Base-by-base conservation (phyloP, 2,113 vertebrate species). In the Tenebrosternarchus preto region DNA sequence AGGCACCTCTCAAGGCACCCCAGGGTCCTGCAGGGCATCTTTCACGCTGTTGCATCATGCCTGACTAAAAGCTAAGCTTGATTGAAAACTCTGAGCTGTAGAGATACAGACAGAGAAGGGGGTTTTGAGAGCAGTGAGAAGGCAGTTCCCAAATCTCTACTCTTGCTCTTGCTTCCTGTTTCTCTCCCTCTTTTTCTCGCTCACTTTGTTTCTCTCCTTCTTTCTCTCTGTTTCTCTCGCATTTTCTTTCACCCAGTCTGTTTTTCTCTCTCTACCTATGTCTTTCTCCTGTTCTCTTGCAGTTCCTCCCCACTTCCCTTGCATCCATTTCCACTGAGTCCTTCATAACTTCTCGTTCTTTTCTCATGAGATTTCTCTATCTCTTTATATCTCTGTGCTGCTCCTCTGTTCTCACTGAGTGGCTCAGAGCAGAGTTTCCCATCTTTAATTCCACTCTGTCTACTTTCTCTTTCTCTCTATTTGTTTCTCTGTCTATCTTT, bases 31-130 rank as follows among this genome's bases (percentile, higher is more conserved):
- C 85, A 22, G 87, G 90, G 80, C 87, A 89, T 86, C 89, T 92
- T 90, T 90, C 90, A 82, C 80, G 80, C 78, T 27, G 84, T 93
- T 92, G 91, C 91, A 92, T 92, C 93, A 93, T n/a, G 81, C 64
- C 85, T 88, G 88, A 87, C 83, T 87, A 80, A 84, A 88, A 87
- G 85, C 16, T 60, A 81, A 84, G 85, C 84, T 85, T 87, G 90
- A 90, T 88, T 90, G 87, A 87, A 89, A 89, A 83, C 84, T 80
- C 81, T 55, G 55, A 87, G 87, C 87, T 85, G 86, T 77, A 75
- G 86, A 73, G 82, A 78, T 73, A 29, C 9, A 29, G 67, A 59
- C 33, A 57, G 29, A 57, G 82, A 82, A 72, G 85, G 81, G 69
- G 71, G 69, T 77, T 76, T 74, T 72, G 80, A 83, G 78, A 82